phyloP scores from a whole-genome alignment of 1,140 invertebrate species.

The Diploscapter pachys region DNA sequence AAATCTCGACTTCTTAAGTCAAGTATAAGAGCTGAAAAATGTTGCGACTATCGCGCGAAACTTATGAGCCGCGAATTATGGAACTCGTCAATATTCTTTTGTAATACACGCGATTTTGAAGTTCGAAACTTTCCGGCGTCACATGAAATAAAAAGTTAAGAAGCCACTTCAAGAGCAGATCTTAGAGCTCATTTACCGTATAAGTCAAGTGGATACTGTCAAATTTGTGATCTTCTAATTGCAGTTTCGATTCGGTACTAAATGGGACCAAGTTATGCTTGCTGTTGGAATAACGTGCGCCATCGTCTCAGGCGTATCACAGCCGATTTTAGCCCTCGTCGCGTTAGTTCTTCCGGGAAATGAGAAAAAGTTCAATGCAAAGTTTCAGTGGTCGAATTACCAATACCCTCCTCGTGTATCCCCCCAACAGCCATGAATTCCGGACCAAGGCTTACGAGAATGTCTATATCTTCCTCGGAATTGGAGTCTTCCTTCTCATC shows the following conservation, averaged over 20 bases:
- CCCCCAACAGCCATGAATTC: constrained; percentile 22
- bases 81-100: constrained; percentile 27
- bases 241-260: constrained; percentile 40
- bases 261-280: constrained; percentile 28
- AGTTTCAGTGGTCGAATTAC: constrained; percentile 30
- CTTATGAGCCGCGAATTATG: not conserved
- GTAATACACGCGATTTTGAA: constrained; percentile 23
- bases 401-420: constrained; percentile 36
- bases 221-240: constrained; percentile 26
- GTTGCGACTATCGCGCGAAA: too few species aligned
- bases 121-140: constrained; percentile 32
- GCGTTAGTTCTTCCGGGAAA: not conserved
- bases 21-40: too few species aligned
- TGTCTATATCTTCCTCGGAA: constrained; percentile 42
- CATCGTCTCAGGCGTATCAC: constrained; percentile 31
- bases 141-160: not conserved
- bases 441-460: constrained; percentile 34
- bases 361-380: not conserved
- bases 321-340: constrained; percentile 32
- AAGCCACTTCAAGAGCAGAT: not conserved
- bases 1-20: too few species aligned
- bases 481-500: constrained; percentile 31
- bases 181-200: not conserved
- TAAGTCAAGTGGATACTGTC: constrained; percentile 7
- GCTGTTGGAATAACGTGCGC: constrained; percentile 35